Evolutionary conservation across 1,140 invertebrate species (phyloP), one percentile per base, ranked within the genome.

Genomic region (Caerostris darwini): DNA sequence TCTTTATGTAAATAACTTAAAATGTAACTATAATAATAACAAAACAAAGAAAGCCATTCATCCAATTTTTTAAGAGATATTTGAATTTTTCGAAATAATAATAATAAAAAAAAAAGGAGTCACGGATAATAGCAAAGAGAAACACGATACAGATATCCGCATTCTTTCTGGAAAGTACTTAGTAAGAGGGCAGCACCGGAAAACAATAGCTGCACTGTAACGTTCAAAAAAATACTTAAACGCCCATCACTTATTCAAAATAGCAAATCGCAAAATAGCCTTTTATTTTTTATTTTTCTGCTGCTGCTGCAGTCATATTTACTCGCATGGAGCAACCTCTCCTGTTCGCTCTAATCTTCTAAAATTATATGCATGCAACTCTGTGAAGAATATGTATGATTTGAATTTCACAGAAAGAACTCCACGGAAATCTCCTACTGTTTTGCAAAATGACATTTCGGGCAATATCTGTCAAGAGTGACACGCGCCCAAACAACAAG

Each of bases 1-100:
- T n/a, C 8, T 85, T 85, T 85, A 85, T 85, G 83, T 34, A 85
- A 85, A 85, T 85, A 77, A 34, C 71, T 77, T 77, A 77, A 77
- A 77, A 77, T 77, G 71, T 85, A 58, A 19, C 83, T 56, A 34
- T 59, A 58, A 85, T 34, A 85, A 58, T 19, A 59, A 85, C 34
- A 34, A 34, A 34, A 34, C 34, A 34, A 59, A 34, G n/a, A 58
- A 34, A 54, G 71, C 34, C 83, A 50, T 50, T 34, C 50, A 19
- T 50, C 71, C 53, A 8, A 8, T 85, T 85, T 85, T 34, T 34
- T 34, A 34, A 34, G 57, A 50, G 17, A 17, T 8, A 85, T 58
- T 85, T 85, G 83, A 85, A 85, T 85, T 85, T 85, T 58, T 57
- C 7, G 83, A 34, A 34, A 34, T 34, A 34, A 34, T 34, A 34